Evolutionary conservation across 1,140 invertebrate genomes (phyloP), one percentile per base, ranked within the genome.

Genomic region (Limonius californicus): DNA sequence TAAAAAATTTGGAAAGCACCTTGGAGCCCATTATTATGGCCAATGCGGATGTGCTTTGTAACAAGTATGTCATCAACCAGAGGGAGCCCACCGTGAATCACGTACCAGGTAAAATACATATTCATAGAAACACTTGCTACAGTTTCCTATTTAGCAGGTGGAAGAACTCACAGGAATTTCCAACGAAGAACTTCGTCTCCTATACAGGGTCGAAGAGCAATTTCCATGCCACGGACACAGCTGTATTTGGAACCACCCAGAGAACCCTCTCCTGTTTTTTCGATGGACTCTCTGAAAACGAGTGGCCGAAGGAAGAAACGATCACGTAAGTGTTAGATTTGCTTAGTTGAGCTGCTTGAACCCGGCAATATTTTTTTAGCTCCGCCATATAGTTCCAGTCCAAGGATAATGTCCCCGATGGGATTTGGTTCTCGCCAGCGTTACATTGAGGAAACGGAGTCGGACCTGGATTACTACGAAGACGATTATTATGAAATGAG

Each of bases 391-490:
- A 70, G 75, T 66, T 74, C 81, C 6, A 83, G 83, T 23, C 83
- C 85, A 3, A 79, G 84, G 14, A 85, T 87, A 27, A 87, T 88
- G 85, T 85, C 85, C 0, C 83, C 86, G 1, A 81, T 87, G 76
- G 85, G 86, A 3, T 87, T 87, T 63, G 81, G 84, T 0, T 82
- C 83, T 53, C 76, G 83, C 7, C 84, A 84, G 14, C 78, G 80
- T 59, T 80, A 80, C 32, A 69, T 80, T 57, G 81, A 82, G 15
- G 78, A 81, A 67, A 70, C 66, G 54, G 76, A 77, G 57, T 76
- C 80, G 7, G 81, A 83, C 58, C 76, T 79, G 54, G 80, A 77
- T 62, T 76, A 79, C 18, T 73, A 71, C 2, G 75, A 75, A 53
- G 71, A 75, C 35, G 75, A 76, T 9, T 71, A 72, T 54, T 72